A percentile compares a stretch with the other conserved stretches of the same genome.
Conservation (phyloP, 37 sponge, comb jelly and placozoan species). For the Agelas oroides region DNA sequence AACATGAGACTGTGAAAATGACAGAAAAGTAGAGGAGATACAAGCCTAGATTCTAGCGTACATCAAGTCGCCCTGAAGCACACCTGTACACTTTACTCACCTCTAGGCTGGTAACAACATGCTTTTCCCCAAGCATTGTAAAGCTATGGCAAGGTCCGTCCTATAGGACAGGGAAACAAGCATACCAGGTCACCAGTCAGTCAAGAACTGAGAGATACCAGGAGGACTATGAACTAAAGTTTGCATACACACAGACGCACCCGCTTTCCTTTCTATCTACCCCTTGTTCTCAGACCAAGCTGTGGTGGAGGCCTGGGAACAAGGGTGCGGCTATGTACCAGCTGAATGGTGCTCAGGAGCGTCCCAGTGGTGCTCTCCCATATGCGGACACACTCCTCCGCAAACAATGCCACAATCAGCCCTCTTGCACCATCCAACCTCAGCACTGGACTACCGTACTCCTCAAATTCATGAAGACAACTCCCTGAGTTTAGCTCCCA, state of each 20-base stretch:
- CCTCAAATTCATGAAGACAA: constrained; percentile 47
- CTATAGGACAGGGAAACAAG: constrained; percentile 7
- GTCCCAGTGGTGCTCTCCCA: constrained; percentile 59
- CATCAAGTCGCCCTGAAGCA: too few species aligned
- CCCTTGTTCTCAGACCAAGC: too few species aligned
- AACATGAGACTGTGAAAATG: constrained; percentile 26
- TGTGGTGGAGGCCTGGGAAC: not conserved
- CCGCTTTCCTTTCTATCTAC: too few species aligned
- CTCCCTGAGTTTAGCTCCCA: constrained; percentile 63
- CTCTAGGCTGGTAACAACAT: constrained; percentile 49
- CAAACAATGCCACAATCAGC: constrained; percentile 32
- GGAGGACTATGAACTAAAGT: too few species aligned
- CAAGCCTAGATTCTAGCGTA: too few species aligned
- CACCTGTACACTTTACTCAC: not conserved
- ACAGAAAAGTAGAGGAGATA: too few species aligned
- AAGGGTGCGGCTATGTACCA: constrained; percentile 29
- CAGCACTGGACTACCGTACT: constrained; percentile 1
- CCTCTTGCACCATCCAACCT: constrained; percentile 18
- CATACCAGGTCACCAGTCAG: too few species aligned
- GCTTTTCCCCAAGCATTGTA: constrained; percentile 2
- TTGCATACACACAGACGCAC: too few species aligned
- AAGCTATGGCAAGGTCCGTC: constrained; percentile 49
- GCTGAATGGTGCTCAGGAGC: constrained; percentile 13
- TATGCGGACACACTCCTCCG: constrained; percentile 40
- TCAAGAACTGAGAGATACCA: too few species aligned